Evolutionary conservation across 1,140 invertebrate species (phyloP), one percentile per base, ranked within the genome.

Genomic region (Papilio xuthus): DNA sequence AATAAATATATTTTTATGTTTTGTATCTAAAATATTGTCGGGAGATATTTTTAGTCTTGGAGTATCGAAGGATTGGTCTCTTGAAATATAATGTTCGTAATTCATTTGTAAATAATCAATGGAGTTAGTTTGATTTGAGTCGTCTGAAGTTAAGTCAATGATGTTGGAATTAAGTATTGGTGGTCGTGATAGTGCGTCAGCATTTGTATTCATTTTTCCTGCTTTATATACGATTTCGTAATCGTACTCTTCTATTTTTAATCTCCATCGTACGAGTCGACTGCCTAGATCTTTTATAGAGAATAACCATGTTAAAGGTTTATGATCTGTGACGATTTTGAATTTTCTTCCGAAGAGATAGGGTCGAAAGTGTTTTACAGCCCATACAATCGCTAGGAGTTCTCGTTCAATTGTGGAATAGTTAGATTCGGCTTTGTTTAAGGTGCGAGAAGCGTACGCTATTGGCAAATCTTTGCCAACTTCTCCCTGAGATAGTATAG

Each of bases 231-330:
- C 69, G 3, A 95, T 90, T 79, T 93, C 80, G 71, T 91, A 94
- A 26, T 83, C 81, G 53, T 80, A 89, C 78, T 94, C 92, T 83
- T 94, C 92, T 37, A 95, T 78, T 81, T 90, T 86, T 10, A 95
- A 42, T 73, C 91, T 79, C 95, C 95, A 96, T 26, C 94, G 80
- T 3, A 93, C 86, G 20, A 95, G 32, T 32, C 32, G 32, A 32
- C 32, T 32, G 6, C 32, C 32, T 32, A 6, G 32, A 6, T 32
- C 32, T 32, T 32, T 32, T 32, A 32, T 32, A 32, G 32, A 32
- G 32, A 32, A 32, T 32, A 32, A 32, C 32, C 32, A 32, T 32
- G 32, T 32, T 32, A 32, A 32, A 32, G 32, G 32, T 32, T 32
- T 32, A 32, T 32, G 32, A 32, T 32, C 32, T 3, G 32, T 32